These are phyloP conservation scores for Eupithecia exiguata DNA, from an alignment of 2,888 invertebrate genomes.

Conservation along the genomic window DNA sequence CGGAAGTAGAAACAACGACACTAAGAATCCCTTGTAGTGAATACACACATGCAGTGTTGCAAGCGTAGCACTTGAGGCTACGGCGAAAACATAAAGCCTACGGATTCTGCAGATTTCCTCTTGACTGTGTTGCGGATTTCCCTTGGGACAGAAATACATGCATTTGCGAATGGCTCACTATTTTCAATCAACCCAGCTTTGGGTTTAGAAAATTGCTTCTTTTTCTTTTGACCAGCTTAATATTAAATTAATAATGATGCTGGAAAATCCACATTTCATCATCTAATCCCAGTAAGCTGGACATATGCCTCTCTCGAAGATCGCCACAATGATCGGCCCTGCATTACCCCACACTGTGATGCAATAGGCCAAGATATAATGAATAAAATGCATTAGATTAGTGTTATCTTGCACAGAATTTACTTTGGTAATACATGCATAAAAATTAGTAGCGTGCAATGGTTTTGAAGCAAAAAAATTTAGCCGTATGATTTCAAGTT, in stretches of 20 bases:
- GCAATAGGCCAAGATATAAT: background rate
- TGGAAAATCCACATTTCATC: background rate
- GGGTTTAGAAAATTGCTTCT: background rate
- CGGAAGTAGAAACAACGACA: slow-evolving; percentile 24
- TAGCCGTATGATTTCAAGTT: background rate
- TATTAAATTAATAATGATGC: background rate
- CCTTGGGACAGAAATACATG: slow-evolving; percentile 42
- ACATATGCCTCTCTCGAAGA: background rate
- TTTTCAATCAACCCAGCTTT: background rate
- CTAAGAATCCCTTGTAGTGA: slow-evolving; percentile 53
- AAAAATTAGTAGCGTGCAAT: background rate
- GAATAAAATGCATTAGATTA: background rate
- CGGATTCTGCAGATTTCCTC: slow-evolving; percentile 91
- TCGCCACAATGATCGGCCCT: background rate
- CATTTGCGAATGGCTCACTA: background rate
- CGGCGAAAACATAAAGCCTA: slow-evolving; percentile 86
- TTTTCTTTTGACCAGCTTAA: background rate
- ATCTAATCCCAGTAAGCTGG: background rate
- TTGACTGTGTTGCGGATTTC: slow-evolving; percentile 88
- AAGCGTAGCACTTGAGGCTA: slow-evolving; percentile 86
- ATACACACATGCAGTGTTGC: slow-evolving; percentile 84
- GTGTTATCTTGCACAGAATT: background rate
- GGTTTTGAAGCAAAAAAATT: background rate
- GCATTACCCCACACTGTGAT: background rate
- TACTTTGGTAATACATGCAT: background rate